Evolutionary conservation across 2,888 invertebrate species (phyloP).

Genomic region (Andrena chrysosceles): DNA sequence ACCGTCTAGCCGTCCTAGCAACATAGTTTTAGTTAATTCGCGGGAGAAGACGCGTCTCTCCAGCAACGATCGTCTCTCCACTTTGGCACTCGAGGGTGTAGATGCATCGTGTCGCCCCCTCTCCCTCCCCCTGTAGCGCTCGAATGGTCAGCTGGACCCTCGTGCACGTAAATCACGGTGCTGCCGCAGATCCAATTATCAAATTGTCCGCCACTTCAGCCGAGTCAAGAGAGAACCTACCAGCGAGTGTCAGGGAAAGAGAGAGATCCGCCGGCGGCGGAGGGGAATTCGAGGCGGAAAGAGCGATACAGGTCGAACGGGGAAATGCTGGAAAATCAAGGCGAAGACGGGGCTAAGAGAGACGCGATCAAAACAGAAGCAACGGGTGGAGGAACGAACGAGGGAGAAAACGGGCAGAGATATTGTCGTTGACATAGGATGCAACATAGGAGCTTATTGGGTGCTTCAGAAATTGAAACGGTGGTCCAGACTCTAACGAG

Average conservation of each 20-base stretch:
- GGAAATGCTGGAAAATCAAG: constrained; percentile 27
- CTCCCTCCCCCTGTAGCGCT: not conserved
- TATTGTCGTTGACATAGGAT: not conserved
- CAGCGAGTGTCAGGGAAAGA: constrained; percentile 43
- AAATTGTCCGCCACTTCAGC: constrained; percentile 81
- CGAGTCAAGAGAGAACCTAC: constrained; percentile 65
- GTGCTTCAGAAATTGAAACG: not conserved
- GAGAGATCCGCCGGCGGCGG: constrained; percentile 17
- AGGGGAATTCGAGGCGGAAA: constrained; percentile 22
- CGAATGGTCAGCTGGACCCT: constrained; percentile 80
- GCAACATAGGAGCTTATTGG: not conserved
- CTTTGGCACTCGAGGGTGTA: constrained; percentile 54
- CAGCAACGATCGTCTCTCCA: constrained; percentile 57
- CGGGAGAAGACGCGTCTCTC: constrained; percentile 62
- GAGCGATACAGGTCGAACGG: constrained; percentile 30
- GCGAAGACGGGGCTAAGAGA: constrained; percentile 6
- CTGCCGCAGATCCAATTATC: constrained; percentile 83
- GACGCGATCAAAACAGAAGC: constrained; percentile 5
- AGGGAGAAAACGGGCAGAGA: not conserved
- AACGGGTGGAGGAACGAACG: not conserved
- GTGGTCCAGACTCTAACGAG: not conserved
- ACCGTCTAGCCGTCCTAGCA: constrained; percentile 72
- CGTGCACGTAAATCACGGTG: constrained; percentile 80
- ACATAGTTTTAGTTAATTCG: constrained; percentile 77
- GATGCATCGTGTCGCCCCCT: constrained; percentile 54